These are phyloP conservation scores for Xestoiulus laeticollis DNA, from an alignment of 2,888 invertebrate genomes.

Conservation along the genomic window DNA sequence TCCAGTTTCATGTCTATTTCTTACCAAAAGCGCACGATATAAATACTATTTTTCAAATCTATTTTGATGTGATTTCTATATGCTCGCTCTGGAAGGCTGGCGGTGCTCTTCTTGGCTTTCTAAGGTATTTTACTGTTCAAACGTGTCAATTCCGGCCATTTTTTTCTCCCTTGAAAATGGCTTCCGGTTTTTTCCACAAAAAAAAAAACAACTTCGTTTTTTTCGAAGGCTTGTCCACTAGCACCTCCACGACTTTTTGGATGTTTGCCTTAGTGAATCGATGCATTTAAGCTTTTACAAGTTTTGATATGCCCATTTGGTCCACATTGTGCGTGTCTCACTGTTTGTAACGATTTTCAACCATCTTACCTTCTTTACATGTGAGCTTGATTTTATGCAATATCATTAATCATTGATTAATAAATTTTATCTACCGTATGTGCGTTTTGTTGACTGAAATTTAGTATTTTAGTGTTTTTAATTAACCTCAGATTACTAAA, in stretches of 20 bases:
- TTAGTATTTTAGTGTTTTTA: too few relatives aligned
- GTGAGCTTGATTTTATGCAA: constrained; percentile 26
- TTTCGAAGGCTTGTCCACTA: constrained; percentile 15
- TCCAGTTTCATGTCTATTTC: background rate
- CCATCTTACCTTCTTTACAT: constrained; percentile 7
- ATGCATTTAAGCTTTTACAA: constrained; percentile 26
- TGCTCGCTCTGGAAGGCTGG: constrained; percentile 26
- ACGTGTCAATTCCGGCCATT: constrained; percentile 1
- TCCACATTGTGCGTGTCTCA: constrained; percentile 26
- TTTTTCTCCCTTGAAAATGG: background rate
- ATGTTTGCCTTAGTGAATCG: constrained; percentile 19
- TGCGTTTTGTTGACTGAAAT: too few relatives aligned
- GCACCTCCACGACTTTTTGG: constrained; percentile 18
- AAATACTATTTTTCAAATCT: constrained; percentile 10
- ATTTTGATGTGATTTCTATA: constrained; percentile 26
- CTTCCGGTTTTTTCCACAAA: background rate
- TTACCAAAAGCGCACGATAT: constrained; percentile 13
- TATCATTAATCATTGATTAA: constrained; percentile 7
- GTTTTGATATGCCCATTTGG: constrained; percentile 26
- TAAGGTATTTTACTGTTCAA: constrained; percentile 17
- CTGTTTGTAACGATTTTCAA: constrained; percentile 26
- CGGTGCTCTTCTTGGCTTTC: background rate
- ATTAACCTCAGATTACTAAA: too few relatives aligned
- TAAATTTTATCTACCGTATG: background rate
- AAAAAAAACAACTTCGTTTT: too few relatives aligned